Base-by-base conservation (phyloP, 1,140 invertebrate genomes). In the Drosophila leontia region DNA sequence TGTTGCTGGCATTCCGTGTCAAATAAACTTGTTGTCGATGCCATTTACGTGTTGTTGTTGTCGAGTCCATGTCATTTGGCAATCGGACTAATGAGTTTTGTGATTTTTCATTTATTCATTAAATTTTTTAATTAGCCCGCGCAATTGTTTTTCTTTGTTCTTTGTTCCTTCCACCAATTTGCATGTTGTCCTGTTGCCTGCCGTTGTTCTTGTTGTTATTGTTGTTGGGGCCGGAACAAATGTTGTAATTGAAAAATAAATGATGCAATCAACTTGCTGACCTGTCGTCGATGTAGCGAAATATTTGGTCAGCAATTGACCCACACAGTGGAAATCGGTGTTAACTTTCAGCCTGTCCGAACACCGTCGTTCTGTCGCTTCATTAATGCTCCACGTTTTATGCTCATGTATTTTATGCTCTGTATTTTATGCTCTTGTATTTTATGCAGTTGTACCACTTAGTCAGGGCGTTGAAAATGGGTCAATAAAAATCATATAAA, bases 181-280 rank as follows among this genome's bases (percentile, higher is more conserved):
- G 57, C 70, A 57, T 74, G 51, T 45, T 57, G 19, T 35, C n/a
- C 72, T 48, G 47, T 26, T 51, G 48, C 45, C 45, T 15, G 23
- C 12, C 45, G 7, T 47, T 47, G 37, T 62, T 58, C 17, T 26
- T 60, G 50, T 26, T 39, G 51, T 37, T 85, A 13, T 42, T 67
- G 23, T 59, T 74, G 57, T 34, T 56, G 61, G 32, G 75, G 72
- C 67, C 69, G 80, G 53, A 61, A 90, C 86, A 88, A 88, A 84
- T 88, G 84, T 88, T 83, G 84, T 88, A 88, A 88, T 88, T 90
- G 84, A 88, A 88, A 88, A 90, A 90, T 88, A 88, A 88, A 88
- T 88, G 84, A 88, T 85, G 84, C 84, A 88, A 88, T 88, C 84
- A 88, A 88, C 84, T 90, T 90, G 79, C 78, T 78, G 84, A 88